Evolutionary conservation across 1,140 invertebrate genomes (phyloP).

Genomic region (Trachymyrmex cornetzi): DNA sequence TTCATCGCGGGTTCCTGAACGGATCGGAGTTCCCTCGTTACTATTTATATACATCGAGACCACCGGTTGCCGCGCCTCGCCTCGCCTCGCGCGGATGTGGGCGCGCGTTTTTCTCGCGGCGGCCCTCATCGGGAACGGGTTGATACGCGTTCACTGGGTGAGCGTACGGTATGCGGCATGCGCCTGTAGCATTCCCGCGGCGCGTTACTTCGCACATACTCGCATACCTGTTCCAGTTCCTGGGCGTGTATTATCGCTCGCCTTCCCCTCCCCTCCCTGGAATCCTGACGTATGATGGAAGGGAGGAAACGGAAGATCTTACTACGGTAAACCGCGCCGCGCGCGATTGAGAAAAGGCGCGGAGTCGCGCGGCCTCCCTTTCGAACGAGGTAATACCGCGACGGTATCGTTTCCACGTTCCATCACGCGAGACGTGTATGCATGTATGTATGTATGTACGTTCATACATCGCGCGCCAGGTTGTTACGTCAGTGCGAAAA

Average conservation of each 20-base stretch:
- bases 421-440: background rate
- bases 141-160: conserved; percentile 51
- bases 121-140: conserved; percentile 18
- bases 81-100: background rate
- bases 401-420: background rate
- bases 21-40: conserved; percentile 22
- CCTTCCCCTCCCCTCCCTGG: background rate
- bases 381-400: background rate
- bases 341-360: background rate
- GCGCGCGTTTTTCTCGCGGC: conserved; percentile 4
- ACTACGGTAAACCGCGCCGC: background rate
- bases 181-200: conserved; percentile 34
- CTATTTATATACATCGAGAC: conserved; percentile 4
- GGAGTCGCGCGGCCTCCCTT: background rate
- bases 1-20: background rate
- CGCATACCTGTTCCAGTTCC: conserved; percentile 32
- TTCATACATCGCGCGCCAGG: background rate
- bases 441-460: background rate
- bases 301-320: background rate
- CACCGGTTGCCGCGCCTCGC: background rate
- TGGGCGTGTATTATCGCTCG: conserved; percentile 8
- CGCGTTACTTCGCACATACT: conserved; percentile 2
- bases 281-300: background rate
- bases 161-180: conserved; percentile 46
- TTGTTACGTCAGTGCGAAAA: conserved; percentile 46